A percentile compares a stretch with the other conserved stretches of the same genome.
These are phyloP conservation scores for Aleiodes sp. DNA, from an alignment of 1,140 invertebrate species.

Conservation along the genomic window DNA sequence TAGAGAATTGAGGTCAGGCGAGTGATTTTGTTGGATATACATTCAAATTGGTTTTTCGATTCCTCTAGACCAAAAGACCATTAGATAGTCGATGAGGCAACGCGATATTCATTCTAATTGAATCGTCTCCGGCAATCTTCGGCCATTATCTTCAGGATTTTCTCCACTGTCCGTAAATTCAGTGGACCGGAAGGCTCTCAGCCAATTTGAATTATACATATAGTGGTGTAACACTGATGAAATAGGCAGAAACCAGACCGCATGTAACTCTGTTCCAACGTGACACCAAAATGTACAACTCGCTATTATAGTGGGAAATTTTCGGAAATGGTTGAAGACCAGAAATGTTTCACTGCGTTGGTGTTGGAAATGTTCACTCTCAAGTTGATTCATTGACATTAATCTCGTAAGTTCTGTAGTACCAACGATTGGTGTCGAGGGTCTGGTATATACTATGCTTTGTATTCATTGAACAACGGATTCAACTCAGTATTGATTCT, in stretches of 20 bases:
- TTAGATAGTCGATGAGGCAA: constrained; percentile 9
- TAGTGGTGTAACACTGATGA: background rate
- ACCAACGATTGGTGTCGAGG: constrained; percentile 33
- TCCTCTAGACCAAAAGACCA: background rate
- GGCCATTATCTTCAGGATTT: background rate
- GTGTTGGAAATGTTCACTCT: background rate
- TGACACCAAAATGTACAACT: constrained; percentile 5
- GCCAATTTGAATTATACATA: background rate
- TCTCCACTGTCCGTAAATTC: background rate
- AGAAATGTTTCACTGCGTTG: too few relatives aligned
- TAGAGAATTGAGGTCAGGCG: background rate
- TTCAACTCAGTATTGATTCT: background rate
- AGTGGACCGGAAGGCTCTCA: constrained; percentile 13
- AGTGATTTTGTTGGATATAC: background rate
- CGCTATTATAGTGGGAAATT: background rate
- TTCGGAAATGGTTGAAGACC: background rate
- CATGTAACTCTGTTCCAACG: background rate
- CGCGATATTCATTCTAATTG: constrained; percentile 17
- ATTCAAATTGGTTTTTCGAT: constrained; percentile 10
- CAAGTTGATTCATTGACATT: constrained; percentile 32
- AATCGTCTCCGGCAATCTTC: constrained; percentile 11
- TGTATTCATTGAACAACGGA: constrained; percentile 24
- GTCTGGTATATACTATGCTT: background rate
- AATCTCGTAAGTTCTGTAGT: constrained; percentile 34
- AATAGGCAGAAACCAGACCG: background rate